Conservation (phyloP, 2,113 vertebrate genomes). For the Silurus glanis region DNA sequence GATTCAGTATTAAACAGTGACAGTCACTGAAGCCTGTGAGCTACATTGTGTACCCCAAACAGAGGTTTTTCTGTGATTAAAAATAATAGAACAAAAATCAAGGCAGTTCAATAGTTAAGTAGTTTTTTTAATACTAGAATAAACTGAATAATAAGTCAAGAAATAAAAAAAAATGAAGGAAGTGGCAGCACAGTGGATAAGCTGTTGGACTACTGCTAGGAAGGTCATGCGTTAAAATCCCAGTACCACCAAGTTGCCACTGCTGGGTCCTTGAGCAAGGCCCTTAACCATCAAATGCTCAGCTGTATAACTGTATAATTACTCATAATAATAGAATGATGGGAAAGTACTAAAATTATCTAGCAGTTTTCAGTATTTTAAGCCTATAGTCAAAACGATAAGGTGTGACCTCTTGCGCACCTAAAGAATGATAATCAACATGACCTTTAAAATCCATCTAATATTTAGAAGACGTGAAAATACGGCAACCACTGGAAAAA, state of each 20-base stretch:
- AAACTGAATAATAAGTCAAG: too few species aligned
- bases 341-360: background rate
- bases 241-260: too few species aligned
- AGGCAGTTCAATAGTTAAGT: too few species aligned
- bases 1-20: constrained; percentile 59
- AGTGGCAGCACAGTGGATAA: too few species aligned
- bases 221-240: too few species aligned
- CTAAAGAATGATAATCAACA: background rate
- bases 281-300: too few species aligned
- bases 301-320: too few species aligned
- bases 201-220: too few species aligned
- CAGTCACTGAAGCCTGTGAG: background rate
- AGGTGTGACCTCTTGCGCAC: background rate
- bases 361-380: background rate
- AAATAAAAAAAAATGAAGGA: too few species aligned
- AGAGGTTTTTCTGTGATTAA: background rate
- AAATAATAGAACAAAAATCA: background rate
- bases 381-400: background rate
- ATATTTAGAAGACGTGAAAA: background rate
- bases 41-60: background rate
- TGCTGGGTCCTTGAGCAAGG: too few species aligned
- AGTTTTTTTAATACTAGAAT: too few species aligned
- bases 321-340: too few species aligned
- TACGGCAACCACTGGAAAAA: background rate
- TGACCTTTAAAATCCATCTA: background rate